Percentiles rank a stretch among this genome's conserved stretches.
Conservation (phyloP, 2,888 invertebrate genomes). For the Cryptocephalus moraei region DNA sequence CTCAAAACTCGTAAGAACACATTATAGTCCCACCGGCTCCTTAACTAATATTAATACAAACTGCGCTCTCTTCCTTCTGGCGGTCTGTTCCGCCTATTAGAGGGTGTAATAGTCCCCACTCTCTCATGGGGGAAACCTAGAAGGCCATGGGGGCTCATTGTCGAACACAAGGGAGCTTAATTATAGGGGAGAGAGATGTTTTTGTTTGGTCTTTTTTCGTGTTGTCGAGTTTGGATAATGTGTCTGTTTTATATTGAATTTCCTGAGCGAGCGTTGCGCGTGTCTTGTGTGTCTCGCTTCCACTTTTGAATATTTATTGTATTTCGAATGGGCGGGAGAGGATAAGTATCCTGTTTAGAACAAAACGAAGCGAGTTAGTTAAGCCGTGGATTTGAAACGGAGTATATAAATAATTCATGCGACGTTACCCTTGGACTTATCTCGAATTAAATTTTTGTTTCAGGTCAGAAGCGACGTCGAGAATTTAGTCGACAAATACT, state of each 20-base stretch:
- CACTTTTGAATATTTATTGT: conserved; percentile 5
- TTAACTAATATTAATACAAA: no score
- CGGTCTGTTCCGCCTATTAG: conserved; percentile 18
- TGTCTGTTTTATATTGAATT: conserved; percentile 2
- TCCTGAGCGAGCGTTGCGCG: conserved; percentile 3
- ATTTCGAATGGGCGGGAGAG: conserved; percentile 3
- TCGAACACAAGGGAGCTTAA: conserved; percentile 16
- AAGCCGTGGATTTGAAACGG: no score
- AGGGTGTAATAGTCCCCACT: conserved; percentile 17
- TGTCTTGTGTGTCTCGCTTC: background rate
- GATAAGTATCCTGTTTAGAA: no score
- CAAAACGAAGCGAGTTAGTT: background rate
- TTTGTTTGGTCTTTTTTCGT: conserved; percentile 8
- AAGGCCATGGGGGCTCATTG: conserved; percentile 24
- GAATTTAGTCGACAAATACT: conserved; percentile 49
- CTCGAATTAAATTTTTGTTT: conserved; percentile 20
- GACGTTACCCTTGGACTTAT: no score
- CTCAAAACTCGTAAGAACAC: no score
- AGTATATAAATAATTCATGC: no score
- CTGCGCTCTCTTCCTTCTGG: conserved; percentile 6
- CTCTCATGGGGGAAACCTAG: conserved; percentile 23
- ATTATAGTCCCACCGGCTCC: no score
- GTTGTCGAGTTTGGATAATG: conserved; percentile 3
- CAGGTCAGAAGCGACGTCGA: conserved; percentile 37
- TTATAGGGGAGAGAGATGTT: conserved; percentile 13